These are phyloP conservation scores for Drosophila nasuta DNA, from an alignment of 1,140 invertebrate species.

Conservation along the genomic window DNA sequence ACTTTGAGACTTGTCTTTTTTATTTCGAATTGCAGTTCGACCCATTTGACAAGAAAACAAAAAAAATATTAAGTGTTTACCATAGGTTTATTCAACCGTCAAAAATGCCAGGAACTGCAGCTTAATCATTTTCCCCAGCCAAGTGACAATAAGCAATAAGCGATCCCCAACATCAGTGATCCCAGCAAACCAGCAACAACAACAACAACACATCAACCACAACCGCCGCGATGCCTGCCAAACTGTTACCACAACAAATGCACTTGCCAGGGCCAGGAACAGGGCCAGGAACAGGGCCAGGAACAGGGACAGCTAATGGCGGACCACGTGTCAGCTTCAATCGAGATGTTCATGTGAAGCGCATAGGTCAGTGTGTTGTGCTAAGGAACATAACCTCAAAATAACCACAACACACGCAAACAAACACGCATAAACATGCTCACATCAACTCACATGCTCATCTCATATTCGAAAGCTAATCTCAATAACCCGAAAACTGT, in stretches of 20 bases:
- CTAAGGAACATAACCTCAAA: conserved; percentile 62
- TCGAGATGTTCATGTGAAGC: conserved; percentile 94
- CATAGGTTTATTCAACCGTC: conserved; percentile 20
- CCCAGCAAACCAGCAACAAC: not conserved
- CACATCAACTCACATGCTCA: conserved; percentile 5
- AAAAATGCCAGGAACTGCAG: conserved; percentile 44
- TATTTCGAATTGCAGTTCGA: conserved; percentile 43
- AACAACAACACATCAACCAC: not conserved
- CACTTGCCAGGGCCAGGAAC: conserved; percentile 21
- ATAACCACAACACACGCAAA: conserved; percentile 34
- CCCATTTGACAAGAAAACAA: conserved; percentile 13
- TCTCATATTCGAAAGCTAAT: not conserved
- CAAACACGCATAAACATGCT: conserved; percentile 5
- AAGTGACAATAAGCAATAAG: conserved; percentile 25
- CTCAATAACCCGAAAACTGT: not conserved
- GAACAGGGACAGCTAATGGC: conserved; percentile 75
- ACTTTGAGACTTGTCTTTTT: conserved; percentile 57
- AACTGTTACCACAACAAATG: conserved; percentile 52
- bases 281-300: conserved; percentile 23
- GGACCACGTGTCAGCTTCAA: conserved; percentile 93
- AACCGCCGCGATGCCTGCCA: not conserved
- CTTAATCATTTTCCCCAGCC: conserved; percentile 39
- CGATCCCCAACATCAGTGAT: not conserved
- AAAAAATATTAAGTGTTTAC: conserved; percentile 10
- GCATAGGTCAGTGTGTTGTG: conserved; percentile 90